Conservation (phyloP, 64 coral and sea anemone genomes). For the Montipora sp. region DNA sequence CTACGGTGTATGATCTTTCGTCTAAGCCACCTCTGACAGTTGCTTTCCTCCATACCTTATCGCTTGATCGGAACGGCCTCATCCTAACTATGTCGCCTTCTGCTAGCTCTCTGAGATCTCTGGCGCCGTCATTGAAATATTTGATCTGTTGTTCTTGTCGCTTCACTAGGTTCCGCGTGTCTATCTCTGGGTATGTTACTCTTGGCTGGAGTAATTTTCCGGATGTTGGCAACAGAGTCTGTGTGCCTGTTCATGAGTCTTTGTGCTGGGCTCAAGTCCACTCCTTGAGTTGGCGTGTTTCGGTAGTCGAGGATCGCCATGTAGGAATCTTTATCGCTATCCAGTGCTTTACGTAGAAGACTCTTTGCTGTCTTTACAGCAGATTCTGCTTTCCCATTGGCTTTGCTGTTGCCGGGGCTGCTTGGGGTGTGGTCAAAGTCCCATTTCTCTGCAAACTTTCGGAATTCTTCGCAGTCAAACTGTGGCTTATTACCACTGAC, state of each 20-base stretch:
- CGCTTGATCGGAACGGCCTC: constrained; percentile 9
- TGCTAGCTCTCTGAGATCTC: background rate
- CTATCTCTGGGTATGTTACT: no score
- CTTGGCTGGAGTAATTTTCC: no score
- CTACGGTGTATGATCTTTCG: constrained; percentile 13
- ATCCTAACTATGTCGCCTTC: constrained; percentile 22
- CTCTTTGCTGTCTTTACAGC: no score
- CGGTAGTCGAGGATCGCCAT: no score
- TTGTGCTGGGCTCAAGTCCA: background rate
- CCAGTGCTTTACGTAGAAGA: no score
- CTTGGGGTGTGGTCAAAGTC: background rate
- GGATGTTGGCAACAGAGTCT: no score
- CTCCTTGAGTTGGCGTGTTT: no score
- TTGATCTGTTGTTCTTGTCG: background rate
- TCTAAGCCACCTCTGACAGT: background rate
- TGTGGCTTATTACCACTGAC: background rate
- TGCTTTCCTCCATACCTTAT: constrained; percentile 39
- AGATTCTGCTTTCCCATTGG: no score
- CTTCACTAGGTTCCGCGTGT: no score
- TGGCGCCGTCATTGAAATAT: background rate
- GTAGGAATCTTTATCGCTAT: no score
- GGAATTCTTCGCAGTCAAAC: background rate
- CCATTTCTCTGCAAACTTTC: background rate
- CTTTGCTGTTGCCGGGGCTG: no score
- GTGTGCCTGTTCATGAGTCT: background rate